Conservation (phyloP, 2,888 invertebrate genomes). For the Diploptera punctata region DNA sequence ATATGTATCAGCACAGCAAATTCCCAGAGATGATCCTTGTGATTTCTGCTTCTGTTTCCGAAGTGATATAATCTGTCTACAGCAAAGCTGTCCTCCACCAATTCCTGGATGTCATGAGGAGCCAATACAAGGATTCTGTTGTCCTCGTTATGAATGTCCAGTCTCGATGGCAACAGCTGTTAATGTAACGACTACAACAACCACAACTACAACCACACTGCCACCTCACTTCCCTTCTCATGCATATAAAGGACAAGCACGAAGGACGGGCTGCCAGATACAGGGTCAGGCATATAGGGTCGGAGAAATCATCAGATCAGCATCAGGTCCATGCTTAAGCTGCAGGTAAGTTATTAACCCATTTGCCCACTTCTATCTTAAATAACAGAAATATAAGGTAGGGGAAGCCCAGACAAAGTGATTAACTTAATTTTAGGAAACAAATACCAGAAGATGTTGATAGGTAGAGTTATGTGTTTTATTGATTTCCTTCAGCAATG, state of each 20-base stretch:
- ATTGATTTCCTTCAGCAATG: too few species aligned
- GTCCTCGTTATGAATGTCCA: slow-evolving; percentile 92
- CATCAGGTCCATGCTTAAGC: slow-evolving; percentile 91
- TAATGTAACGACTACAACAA: slow-evolving; percentile 86
- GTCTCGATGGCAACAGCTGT: slow-evolving; percentile 85
- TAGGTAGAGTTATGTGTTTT: too few species aligned
- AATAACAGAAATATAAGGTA: too few species aligned
- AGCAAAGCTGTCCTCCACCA: slow-evolving; percentile 95
- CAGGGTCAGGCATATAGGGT: slow-evolving; percentile 84
- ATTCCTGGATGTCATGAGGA: slow-evolving; percentile 92
- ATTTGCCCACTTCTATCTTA: too few species aligned
- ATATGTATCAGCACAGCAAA: slow-evolving; percentile 93
- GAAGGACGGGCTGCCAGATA: slow-evolving; percentile 83
- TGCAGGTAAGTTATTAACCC: slow-evolving; percentile 83
- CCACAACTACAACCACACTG: slow-evolving; percentile 78
- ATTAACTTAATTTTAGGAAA: too few species aligned
- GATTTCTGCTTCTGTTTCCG: slow-evolving; percentile 98
- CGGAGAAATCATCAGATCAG: slow-evolving; percentile 82
- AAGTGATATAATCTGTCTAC: slow-evolving; percentile 93
- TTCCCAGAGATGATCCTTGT: slow-evolving; percentile 92
- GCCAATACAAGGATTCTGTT: slow-evolving; percentile 92
- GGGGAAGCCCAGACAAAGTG: too few species aligned
- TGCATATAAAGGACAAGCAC: slow-evolving; percentile 77
- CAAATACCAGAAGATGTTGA: too few species aligned
- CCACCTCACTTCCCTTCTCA: slow-evolving; percentile 85